Evolutionary conservation across 2,113 vertebrate genomes (phyloP).

Genomic region (Halcyon senegalensis): DNA sequence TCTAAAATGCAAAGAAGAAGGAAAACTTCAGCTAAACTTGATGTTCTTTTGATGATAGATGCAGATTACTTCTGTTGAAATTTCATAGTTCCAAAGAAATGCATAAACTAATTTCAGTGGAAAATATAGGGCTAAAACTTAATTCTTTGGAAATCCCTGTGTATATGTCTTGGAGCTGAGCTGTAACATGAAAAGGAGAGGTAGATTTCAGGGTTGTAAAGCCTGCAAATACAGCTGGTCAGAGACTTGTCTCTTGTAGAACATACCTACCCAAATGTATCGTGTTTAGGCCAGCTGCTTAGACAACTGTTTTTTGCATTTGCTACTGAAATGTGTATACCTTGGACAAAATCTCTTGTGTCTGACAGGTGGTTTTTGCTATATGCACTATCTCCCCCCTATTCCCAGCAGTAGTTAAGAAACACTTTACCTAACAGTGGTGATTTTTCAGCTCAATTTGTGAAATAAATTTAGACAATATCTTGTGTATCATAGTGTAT

Average conservation of each 20-base stretch:
- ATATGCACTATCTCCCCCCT: neutral
- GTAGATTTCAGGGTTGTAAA: neutral
- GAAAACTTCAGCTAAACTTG: neutral
- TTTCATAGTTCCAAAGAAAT: neutral
- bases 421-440: neutral
- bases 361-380: neutral
- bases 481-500: neutral
- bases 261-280: neutral
- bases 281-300: neutral
- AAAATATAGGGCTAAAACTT: neutral
- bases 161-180: neutral
- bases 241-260: neutral
- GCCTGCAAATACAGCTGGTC: neutral
- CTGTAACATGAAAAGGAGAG: neutral
- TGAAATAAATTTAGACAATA: neutral
- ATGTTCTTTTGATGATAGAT: neutral
- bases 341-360: neutral
- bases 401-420: neutral
- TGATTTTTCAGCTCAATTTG: neutral
- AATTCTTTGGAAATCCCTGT: neutral
- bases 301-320: neutral
- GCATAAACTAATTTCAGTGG: neutral
- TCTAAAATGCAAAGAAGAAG: neutral
- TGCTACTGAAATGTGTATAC: neutral
- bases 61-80: neutral